Evolutionary conservation across 2,888 invertebrate genomes (phyloP).

Genomic region (Teleiodes luculella): DNA sequence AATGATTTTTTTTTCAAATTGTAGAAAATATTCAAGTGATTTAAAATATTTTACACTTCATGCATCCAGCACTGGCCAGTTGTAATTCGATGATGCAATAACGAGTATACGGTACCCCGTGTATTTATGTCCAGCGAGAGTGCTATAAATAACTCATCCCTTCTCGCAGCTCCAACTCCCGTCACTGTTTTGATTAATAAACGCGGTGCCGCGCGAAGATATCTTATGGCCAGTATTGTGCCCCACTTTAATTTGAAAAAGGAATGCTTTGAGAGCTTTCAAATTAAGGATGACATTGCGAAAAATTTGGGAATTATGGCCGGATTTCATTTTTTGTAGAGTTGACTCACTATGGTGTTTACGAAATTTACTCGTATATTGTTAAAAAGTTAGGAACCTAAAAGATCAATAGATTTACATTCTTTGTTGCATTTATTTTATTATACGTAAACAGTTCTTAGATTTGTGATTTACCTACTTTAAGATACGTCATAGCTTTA

Average conservation of each 20-base stretch:
- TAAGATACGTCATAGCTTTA: no score
- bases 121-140: slow-evolving; percentile 57
- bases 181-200: slow-evolving; percentile 30
- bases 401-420: no score
- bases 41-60: slow-evolving; percentile 2
- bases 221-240: slow-evolving; percentile 8
- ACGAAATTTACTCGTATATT: no score
- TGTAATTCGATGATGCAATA: slow-evolving; percentile 50
- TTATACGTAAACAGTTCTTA: no score
- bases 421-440: no score
- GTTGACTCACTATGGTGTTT: background rate
- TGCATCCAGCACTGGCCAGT: slow-evolving; percentile 22
- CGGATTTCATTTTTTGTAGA: background rate
- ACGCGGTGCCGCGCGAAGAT: background rate
- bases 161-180: slow-evolving; percentile 35
- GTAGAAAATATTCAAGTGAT: no score
- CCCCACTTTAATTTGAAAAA: background rate
- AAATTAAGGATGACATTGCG: background rate
- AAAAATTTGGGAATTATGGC: background rate
- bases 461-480: no score
- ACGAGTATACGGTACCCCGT: slow-evolving; percentile 52
- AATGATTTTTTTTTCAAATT: no score
- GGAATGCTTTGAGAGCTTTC: background rate
- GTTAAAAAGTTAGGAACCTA: no score
- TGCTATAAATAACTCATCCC: slow-evolving; percentile 51